These are phyloP conservation scores for Etia nguti DNA, from an alignment of 2,113 vertebrate species.

Conservation along the genomic window DNA sequence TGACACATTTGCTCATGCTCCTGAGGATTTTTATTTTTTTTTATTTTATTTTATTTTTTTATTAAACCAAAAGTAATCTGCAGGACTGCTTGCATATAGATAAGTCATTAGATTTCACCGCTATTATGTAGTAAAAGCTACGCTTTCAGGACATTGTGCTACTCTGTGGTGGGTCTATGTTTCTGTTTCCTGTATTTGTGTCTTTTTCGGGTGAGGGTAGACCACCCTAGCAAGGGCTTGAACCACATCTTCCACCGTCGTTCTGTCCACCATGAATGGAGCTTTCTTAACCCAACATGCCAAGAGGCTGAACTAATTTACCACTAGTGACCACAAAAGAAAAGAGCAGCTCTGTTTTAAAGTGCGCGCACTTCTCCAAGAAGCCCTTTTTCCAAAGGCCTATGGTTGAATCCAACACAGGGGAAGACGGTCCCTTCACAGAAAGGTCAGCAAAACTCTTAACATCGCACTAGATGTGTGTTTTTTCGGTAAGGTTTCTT, in stretches of 20 bases:
- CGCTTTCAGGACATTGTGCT: conserved; percentile 1
- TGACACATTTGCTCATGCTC: conserved; percentile 19
- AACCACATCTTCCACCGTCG: conserved; percentile 30
- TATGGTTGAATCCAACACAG: background rate
- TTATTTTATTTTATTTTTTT: too few relatives aligned
- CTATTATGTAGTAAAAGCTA: background rate
- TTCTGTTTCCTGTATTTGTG: conserved; percentile 20
- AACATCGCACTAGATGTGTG: conserved; percentile 4
- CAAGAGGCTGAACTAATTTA: conserved; percentile 55
- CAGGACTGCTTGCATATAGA: background rate
- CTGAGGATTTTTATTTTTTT: too few relatives aligned
- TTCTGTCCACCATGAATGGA: conserved; percentile 37
- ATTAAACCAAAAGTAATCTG: background rate
- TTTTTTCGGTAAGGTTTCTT: background rate
- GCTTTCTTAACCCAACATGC: conserved; percentile 32
- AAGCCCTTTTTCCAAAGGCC: conserved; percentile 32
- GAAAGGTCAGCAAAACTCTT: conserved; percentile 46
- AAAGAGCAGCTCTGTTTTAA: conserved; percentile 50
- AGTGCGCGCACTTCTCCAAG: background rate
- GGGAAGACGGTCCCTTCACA: background rate
- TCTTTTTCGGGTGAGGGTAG: conserved; percentile 1
- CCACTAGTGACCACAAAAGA: conserved; percentile 28
- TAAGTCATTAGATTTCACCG: background rate
- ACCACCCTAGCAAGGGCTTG: background rate
- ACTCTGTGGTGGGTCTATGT: conserved; percentile 1